Percentiles rank a stretch among this genome's conserved stretches.
Conservation (phyloP, 2,888 invertebrate genomes). For the Thecocarcelia acutangulata region DNA sequence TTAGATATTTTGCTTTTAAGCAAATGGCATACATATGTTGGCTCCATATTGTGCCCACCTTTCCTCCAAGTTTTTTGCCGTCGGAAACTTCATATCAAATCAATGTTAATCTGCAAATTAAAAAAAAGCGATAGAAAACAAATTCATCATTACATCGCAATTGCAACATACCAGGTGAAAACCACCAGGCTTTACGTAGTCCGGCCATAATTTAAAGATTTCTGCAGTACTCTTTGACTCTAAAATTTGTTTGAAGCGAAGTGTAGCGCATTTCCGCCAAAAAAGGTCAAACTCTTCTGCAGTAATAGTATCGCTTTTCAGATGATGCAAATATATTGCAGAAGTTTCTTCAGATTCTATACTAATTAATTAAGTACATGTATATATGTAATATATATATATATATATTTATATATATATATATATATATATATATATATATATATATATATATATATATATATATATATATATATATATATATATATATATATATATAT, state of each 20-base stretch:
- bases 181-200: conserved; percentile 13
- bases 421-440: too few species aligned
- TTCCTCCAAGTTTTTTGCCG: too few species aligned
- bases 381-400: too few species aligned
- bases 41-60: too few species aligned
- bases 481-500: too few species aligned
- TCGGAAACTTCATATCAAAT: too few species aligned
- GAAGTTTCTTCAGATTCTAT: background rate
- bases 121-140: background rate
- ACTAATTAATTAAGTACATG: too few species aligned
- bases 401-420: too few species aligned
- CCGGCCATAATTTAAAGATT: background rate
- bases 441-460: too few species aligned
- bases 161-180: conserved; percentile 8
- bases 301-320: background rate
- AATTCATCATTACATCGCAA: background rate
- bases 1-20: too few species aligned
- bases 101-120: background rate
- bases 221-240: background rate
- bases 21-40: background rate
- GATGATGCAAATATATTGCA: background rate
- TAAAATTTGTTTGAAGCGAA: conserved; percentile 5
- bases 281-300: conserved; percentile 4
- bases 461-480: too few species aligned
- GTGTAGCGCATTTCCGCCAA: conserved; percentile 9